Percentiles rank a stretch among this genome's conserved stretches.
Conservation (phyloP, 2,888 invertebrate species). For the Drosophila anomelani region DNA sequence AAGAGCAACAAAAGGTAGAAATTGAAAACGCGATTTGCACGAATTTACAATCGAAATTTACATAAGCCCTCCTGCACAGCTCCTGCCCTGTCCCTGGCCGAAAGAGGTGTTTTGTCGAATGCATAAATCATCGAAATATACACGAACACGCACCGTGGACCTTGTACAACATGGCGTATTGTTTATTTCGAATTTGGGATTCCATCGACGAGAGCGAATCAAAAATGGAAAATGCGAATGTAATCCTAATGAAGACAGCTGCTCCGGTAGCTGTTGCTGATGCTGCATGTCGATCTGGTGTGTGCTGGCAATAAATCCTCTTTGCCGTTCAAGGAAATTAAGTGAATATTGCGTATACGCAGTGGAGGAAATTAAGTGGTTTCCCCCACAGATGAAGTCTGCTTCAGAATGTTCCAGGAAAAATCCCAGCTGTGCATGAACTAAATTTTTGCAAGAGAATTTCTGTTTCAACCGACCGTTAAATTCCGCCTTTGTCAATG, state of each 20-base stretch:
- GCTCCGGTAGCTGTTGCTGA: slow-evolving; percentile 3
- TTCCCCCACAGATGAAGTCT: slow-evolving; percentile 9
- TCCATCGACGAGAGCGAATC: slow-evolving; percentile 29
- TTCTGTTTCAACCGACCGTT: slow-evolving; percentile 12
- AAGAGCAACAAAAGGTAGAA: slow-evolving; percentile 36
- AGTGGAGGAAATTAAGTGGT: slow-evolving; percentile 69
- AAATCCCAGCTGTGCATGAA: slow-evolving; percentile 8
- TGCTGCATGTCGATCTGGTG: slow-evolving; percentile 9
- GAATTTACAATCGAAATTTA: slow-evolving; percentile 52
- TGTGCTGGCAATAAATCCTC: slow-evolving; percentile 49
- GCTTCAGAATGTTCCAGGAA: background rate
- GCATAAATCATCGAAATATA: slow-evolving; percentile 61
- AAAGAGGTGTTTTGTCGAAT: slow-evolving; percentile 58
- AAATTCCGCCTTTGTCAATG: slow-evolving; percentile 20
- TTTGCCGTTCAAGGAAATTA: slow-evolving; percentile 64
- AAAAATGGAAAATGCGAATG: slow-evolving; percentile 48
- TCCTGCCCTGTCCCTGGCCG: background rate
- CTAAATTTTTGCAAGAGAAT: background rate
- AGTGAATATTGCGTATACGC: slow-evolving; percentile 57
- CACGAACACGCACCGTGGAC: slow-evolving; percentile 6
- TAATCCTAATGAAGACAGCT: slow-evolving; percentile 43
- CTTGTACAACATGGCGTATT: slow-evolving; percentile 30
- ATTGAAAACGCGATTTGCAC: slow-evolving; percentile 60
- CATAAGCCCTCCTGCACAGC: slow-evolving; percentile 54
- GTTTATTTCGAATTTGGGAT: slow-evolving; percentile 23